Conservation (phyloP, 2,113 vertebrate genomes). For the Gallinago paraguaiae region DNA sequence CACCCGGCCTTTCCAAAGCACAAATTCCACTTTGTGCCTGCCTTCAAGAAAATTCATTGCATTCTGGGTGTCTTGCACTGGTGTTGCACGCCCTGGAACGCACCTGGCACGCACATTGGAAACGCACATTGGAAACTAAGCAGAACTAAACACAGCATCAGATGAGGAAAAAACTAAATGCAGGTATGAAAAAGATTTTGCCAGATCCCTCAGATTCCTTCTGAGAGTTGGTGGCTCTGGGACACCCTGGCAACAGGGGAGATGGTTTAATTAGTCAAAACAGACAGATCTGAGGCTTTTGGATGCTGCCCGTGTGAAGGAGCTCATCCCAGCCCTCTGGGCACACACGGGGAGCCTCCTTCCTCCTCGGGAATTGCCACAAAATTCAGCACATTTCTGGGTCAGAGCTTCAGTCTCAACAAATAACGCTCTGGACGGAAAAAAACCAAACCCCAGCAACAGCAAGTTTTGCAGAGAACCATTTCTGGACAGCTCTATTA, state of each 20-base stretch:
- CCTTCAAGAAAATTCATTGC: rapidly evolving
- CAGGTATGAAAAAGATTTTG: not conserved
- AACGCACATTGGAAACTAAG: not conserved
- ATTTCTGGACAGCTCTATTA: not conserved
- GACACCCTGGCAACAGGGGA: not conserved
- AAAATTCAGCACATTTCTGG: not conserved
- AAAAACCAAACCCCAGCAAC: not conserved
- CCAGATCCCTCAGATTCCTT: not conserved
- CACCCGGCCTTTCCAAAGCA: not conserved
- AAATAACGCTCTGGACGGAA: rapidly evolving
- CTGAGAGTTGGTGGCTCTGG: not conserved
- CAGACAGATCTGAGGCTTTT: not conserved
- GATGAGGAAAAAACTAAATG: not conserved
- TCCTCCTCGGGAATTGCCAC: not conserved
- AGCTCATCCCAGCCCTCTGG: not conserved
- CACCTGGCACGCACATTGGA: rapidly evolving
- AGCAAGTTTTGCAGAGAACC: not conserved
- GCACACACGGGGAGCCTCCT: rapidly evolving
- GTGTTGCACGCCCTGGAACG: not conserved
- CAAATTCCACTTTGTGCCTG: not conserved
- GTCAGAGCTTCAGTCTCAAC: not conserved
- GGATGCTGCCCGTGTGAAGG: not conserved
- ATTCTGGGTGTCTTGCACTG: rapidly evolving
- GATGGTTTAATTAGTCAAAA: not conserved
- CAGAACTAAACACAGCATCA: no score